Evolutionary conservation across 2,113 vertebrate species (phyloP).

Genomic region (Coptodon bakossiorum): DNA sequence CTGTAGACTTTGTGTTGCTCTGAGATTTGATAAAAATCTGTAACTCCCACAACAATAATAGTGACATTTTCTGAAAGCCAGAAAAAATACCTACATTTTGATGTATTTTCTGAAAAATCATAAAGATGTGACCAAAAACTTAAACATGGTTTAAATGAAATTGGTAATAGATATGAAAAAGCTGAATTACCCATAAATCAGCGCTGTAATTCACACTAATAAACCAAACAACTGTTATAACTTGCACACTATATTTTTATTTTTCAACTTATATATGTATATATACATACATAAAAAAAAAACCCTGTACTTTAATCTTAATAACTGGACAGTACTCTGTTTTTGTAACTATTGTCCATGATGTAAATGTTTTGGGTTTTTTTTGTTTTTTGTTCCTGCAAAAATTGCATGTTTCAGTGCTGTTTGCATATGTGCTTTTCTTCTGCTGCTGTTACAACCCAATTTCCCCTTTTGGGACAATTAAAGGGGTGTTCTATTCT

Average conservation of each 20-base stretch:
- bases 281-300: not conserved
- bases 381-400: too few species aligned
- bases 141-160: not conserved
- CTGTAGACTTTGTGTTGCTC: too few species aligned
- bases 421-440: too few species aligned
- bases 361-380: too few species aligned
- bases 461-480: not conserved
- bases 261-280: not conserved
- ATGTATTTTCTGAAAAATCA: not conserved
- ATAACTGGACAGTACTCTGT: not conserved
- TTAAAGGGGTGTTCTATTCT: not conserved
- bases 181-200: not conserved
- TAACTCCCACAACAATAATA: too few species aligned
- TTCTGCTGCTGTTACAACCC: not conserved
- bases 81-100: too few species aligned
- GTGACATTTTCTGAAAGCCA: too few species aligned
- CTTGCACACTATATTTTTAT: not conserved
- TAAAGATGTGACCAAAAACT: not conserved
- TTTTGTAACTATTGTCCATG: not conserved
- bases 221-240: not conserved
- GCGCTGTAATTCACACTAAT: rapidly evolving
- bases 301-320: not conserved
- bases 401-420: too few species aligned
- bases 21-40: too few species aligned
- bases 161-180: not conserved